Percentiles rank a stretch among this genome's conserved stretches.
Evolutionary conservation across 2,113 vertebrate genomes (phyloP).

Genomic region (Chinchilla lanigera): DNA sequence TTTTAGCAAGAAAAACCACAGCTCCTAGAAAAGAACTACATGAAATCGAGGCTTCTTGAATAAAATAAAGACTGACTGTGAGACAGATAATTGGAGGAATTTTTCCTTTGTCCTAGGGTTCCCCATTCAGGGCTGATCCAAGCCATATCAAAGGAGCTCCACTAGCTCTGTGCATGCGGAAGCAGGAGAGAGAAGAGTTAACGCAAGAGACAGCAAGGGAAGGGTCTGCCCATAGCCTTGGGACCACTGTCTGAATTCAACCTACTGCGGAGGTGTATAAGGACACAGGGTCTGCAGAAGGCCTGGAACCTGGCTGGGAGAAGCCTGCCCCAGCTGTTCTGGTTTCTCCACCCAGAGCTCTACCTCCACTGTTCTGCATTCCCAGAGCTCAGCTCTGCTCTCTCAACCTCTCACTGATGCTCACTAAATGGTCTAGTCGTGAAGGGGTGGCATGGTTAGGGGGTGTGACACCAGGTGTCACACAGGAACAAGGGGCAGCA

Average conservation of each 20-base stretch:
- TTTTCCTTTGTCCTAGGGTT: background rate
- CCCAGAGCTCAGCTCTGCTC: background rate
- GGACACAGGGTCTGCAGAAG: accelerated
- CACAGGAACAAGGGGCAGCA: background rate
- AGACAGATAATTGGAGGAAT: accelerated
- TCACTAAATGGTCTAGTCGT: accelerated
- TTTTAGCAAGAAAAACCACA: background rate
- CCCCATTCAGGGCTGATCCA: background rate
- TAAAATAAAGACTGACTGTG: background rate
- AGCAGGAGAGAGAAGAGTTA: background rate
- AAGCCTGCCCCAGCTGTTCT: background rate
- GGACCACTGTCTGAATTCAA: background rate
- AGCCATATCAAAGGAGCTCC: background rate
- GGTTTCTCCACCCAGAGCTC: background rate
- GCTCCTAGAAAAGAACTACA: background rate
- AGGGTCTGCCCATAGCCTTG: accelerated
- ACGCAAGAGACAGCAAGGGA: accelerated
- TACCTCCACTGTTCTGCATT: accelerated
- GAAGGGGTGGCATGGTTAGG: background rate
- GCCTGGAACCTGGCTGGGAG: accelerated
- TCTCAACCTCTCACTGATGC: background rate
- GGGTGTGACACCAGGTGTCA: background rate
- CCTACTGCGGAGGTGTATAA: background rate
- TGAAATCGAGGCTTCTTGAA: background rate
- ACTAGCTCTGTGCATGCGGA: accelerated